Conservation (phyloP, 2,113 vertebrate genomes). For the Ochotona princeps region DNA sequence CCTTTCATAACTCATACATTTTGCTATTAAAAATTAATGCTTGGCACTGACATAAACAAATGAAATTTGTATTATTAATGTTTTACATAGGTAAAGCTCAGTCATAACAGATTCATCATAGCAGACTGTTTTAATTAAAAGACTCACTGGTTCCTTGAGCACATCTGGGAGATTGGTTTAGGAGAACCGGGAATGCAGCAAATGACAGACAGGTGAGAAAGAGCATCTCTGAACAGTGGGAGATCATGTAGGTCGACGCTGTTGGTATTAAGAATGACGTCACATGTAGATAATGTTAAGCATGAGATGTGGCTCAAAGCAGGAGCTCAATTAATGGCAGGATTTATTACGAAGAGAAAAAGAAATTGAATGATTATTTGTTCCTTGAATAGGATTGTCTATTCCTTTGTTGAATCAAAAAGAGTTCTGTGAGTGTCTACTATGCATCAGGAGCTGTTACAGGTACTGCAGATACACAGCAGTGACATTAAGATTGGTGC, state of each 20-base stretch:
- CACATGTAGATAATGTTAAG: no score
- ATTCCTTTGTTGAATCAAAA: not conserved
- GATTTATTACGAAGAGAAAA: not conserved
- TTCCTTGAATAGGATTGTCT: not conserved
- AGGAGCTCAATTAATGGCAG: not conserved
- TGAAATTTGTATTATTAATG: constrained; percentile 93
- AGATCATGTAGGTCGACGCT: not conserved
- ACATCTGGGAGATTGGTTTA: constrained; percentile 82
- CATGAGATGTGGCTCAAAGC: not conserved
- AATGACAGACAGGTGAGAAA: constrained; percentile 70
- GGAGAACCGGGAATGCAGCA: constrained; percentile 63
- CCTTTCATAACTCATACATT: constrained; percentile 90
- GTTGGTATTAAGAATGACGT: not conserved
- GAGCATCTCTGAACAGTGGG: constrained; percentile 55
- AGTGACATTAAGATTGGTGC: not conserved
- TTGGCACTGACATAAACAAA: constrained; percentile 90
- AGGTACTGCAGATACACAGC: not conserved
- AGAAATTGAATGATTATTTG: not conserved
- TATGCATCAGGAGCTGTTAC: not conserved
- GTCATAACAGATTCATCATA: constrained; percentile 91
- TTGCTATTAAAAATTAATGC: constrained; percentile 91
- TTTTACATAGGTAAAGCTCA: constrained; percentile 91
- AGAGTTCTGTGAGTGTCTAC: not conserved
- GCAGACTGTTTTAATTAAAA: constrained; percentile 90
- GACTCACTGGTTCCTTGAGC: constrained; percentile 87